A percentile compares a stretch with the other conserved stretches of the same genome.
Evolutionary conservation across 2,113 vertebrate species (phyloP).

Genomic region (Muntiacus reevesi): DNA sequence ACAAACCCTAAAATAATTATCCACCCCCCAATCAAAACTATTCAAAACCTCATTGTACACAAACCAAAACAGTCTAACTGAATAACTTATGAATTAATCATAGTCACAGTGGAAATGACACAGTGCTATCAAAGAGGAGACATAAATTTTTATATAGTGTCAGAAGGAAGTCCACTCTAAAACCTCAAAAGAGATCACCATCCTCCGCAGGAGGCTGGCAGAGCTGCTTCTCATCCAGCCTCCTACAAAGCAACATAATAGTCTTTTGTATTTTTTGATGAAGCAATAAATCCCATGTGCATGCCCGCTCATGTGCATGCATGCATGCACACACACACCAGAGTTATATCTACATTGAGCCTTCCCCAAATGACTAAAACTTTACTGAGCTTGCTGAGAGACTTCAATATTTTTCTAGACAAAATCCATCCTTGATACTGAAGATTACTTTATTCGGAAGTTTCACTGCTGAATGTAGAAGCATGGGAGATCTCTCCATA

Average conservation of each 20-base stretch:
- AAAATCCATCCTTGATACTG: not conserved
- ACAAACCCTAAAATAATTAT: conserved; percentile 17
- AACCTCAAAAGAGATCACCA: not conserved
- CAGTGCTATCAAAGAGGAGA: not conserved
- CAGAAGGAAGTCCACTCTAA: not conserved
- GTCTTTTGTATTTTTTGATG: not conserved
- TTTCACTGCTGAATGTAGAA: not conserved
- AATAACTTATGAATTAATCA: not conserved
- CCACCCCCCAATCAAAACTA: not conserved
- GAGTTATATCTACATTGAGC: not conserved
- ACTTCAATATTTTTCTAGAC: not conserved
- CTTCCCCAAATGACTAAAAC: not conserved
- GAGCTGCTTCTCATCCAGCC: not conserved
- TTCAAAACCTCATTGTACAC: not conserved
- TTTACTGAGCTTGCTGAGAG: not conserved
- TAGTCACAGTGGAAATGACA: not conserved
- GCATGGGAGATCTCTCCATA: not conserved
- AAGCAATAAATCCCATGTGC: not conserved
- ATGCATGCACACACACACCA: rapidly evolving
- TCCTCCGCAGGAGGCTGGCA: not conserved
- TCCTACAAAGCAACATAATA: not conserved
- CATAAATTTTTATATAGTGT: not conserved
- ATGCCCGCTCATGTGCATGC: not conserved
- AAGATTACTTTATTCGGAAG: not conserved
- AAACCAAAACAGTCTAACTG: not conserved